A percentile compares a stretch with the other conserved stretches of the same genome.
Conservation (phyloP, 2,113 vertebrate species). For the Mandrillus leucophaeus region DNA sequence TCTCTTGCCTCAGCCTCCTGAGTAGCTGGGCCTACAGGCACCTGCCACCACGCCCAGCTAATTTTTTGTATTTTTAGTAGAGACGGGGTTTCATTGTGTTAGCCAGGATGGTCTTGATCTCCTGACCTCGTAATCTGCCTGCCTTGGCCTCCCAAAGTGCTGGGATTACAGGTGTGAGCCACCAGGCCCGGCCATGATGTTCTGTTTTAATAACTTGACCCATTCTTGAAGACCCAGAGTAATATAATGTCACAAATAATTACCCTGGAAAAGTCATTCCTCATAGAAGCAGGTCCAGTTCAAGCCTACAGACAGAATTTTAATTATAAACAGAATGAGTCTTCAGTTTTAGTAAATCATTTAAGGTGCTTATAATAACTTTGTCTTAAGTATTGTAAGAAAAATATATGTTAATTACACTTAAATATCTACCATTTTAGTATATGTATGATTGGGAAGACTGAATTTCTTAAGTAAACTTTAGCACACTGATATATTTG, state of each 20-base stretch:
- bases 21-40: no score
- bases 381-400: background rate
- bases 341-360: background rate
- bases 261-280: background rate
- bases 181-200: background rate
- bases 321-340: background rate
- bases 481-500: background rate
- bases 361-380: conserved; percentile 13
- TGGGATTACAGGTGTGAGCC: no score
- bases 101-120: no score
- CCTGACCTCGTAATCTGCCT: no score
- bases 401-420: background rate
- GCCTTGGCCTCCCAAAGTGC: no score
- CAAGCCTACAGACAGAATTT: background rate
- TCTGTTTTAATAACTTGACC: background rate
- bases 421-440: background rate
- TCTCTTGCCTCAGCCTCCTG: no score
- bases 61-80: no score
- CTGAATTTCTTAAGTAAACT: conserved; percentile 17
- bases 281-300: background rate
- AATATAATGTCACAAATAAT: background rate
- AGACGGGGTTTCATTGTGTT: no score
- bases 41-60: no score
- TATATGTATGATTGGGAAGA: background rate
- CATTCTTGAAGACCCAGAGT: background rate